These are phyloP conservation scores for Characodon lateralis DNA, from an alignment of 2,797 vertebrate species.

Conservation along the genomic window DNA sequence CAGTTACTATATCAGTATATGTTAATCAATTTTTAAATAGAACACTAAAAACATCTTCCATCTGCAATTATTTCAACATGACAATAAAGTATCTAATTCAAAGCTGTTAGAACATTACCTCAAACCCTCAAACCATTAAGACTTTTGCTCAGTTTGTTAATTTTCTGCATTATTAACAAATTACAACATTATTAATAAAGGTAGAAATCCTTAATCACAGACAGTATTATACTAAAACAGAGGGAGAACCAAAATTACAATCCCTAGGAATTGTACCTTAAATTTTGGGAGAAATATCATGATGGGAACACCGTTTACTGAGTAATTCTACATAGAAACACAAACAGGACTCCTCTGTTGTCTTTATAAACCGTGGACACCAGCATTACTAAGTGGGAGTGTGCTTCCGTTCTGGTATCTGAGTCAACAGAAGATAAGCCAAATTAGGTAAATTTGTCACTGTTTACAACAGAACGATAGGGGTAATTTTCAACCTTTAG, in stretches of 20 bases:
- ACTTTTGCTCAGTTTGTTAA: background rate
- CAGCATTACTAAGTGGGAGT: background rate
- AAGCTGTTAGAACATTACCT: background rate
- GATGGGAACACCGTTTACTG: background rate
- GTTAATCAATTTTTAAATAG: background rate
- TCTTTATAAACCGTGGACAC: slow-evolving; percentile 28
- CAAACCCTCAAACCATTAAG: no score
- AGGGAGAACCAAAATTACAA: background rate
- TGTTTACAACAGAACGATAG: slow-evolving; percentile 10
- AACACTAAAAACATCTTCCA: background rate
- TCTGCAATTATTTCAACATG: background rate
- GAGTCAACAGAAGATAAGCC: slow-evolving; percentile 31
- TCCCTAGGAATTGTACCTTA: background rate
- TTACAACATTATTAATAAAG: background rate
- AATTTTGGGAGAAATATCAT: background rate
- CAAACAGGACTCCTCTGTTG: slow-evolving; percentile 10
- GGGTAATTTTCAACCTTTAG: background rate
- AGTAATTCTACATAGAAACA: slow-evolving; percentile 5
- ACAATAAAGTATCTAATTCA: background rate
- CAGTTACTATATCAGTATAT: background rate
- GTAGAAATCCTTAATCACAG: background rate
- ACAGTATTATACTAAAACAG: background rate
- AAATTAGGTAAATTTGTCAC: slow-evolving; percentile 21
- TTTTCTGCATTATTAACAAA: background rate
- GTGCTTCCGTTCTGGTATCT: slow-evolving; percentile 5